Evolutionary conservation across 1,140 invertebrate genomes (phyloP), one percentile per base, ranked within the genome.

Genomic region (Drosophila lini): DNA sequence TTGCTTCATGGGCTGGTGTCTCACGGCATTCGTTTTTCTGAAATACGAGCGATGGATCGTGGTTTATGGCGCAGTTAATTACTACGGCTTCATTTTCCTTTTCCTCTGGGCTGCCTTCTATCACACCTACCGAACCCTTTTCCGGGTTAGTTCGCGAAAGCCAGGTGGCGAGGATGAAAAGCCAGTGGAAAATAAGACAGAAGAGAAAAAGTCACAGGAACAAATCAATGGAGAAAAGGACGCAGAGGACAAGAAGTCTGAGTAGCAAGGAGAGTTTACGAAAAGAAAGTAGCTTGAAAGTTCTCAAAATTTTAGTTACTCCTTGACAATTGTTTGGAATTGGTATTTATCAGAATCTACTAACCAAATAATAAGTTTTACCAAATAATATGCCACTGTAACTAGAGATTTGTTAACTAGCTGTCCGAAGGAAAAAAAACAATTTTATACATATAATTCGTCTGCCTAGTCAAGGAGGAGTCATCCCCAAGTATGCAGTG

Each of bases 1-100:
- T 11, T 93, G 97, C 13, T 97, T 96, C 74, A 96, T 98, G 94
- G 97, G 97, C 11, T 98, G 97, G 93, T 96, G 96, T 83, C 92
- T 98, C 11, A 92, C 96, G 7, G 95, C 97, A 0, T 98, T 99
- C 89, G 94, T 94, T 31, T 93, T 97, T 2, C 94, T 98, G 25
- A 95, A 95, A 6, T 96, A 93, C 62, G 73, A 94, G 2, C 94
- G 93, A 60, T 97, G 96, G 93, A 94, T 93, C 78, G 86, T 92
- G 22, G 94, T 95, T 0, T 96, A 94, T 75, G 78, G 75, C 1
- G 94, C 94, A 13, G 80, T 96, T 10, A 95, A 95, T 77, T 97
- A 95, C 78, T 93, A 94, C 22, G 96, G 94, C 34, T 94, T 94
- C 45, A 90, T 95, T 50, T 82, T 95, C 19, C 96, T 95, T 77